Evolutionary conservation across 2,888 invertebrate genomes (phyloP).

Genomic region (Cremastinae sp.): DNA sequence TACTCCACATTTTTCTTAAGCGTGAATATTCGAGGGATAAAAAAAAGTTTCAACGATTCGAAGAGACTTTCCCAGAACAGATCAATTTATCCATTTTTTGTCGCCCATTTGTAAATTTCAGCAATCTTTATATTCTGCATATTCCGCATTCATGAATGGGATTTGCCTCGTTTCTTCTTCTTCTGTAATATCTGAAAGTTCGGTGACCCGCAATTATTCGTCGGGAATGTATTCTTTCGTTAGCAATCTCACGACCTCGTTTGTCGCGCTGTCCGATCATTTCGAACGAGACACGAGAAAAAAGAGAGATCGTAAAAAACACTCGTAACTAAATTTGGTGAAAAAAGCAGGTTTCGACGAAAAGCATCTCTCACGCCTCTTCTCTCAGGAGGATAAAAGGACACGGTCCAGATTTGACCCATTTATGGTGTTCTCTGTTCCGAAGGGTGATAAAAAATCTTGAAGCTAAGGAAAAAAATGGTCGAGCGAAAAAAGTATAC

Average conservation of each 20-base stretch:
- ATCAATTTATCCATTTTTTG: conserved; percentile 27
- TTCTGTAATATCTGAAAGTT: not conserved
- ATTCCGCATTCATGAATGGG: conserved; percentile 2
- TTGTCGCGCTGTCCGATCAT: conserved; percentile 1
- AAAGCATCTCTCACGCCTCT: conserved; percentile 55
- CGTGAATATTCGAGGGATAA: not conserved
- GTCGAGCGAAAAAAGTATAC: conserved; percentile 33
- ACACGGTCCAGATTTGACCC: conserved; percentile 47
- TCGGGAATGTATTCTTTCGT: conserved; percentile 2
- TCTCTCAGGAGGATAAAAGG: conserved; percentile 11
- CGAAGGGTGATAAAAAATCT: conserved; percentile 10
- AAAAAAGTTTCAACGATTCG: conserved; percentile 7
- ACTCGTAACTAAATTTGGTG: no score
- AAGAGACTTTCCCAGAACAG: conserved; percentile 17
- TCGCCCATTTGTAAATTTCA: not conserved
- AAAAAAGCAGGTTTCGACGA: not conserved
- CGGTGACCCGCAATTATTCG: conserved; percentile 15
- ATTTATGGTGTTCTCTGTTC: conserved; percentile 36
- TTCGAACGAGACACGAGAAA: conserved; percentile 21
- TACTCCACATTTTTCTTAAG: no score
- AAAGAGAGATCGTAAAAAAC: conserved; percentile 22
- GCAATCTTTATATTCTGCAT: conserved; percentile 3
- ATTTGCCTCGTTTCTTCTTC: conserved; percentile 23
- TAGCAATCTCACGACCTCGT: conserved; percentile 19
- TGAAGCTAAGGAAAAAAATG: conserved; percentile 10